Percentiles rank a stretch among this genome's conserved stretches.
These are phyloP conservation scores for Motacilla tschutschensis DNA, from an alignment of 2,113 vertebrate species.

Conservation along the genomic window DNA sequence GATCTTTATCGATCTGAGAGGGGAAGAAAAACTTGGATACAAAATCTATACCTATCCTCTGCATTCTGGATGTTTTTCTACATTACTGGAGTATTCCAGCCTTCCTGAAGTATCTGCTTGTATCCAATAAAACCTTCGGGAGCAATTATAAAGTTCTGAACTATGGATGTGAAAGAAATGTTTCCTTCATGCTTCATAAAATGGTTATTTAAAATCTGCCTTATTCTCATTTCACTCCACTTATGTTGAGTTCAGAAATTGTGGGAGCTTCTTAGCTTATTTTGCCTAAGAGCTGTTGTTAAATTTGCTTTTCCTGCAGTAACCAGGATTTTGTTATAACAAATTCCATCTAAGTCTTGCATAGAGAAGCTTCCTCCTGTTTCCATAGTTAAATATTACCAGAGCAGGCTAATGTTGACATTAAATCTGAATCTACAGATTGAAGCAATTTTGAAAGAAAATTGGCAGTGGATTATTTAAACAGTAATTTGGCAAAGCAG, in stretches of 20 bases:
- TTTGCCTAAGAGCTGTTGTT: background rate
- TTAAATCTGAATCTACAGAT: background rate
- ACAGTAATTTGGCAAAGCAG: background rate
- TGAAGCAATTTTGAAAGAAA: background rate
- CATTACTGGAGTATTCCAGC: background rate
- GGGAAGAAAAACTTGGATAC: background rate
- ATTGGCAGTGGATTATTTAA: background rate
- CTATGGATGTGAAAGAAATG: background rate
- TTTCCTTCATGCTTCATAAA: background rate
- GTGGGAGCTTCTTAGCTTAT: background rate
- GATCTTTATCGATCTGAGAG: background rate
- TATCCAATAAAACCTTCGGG: background rate
- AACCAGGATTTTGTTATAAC: background rate
- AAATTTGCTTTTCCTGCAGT: background rate
- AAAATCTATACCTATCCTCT: background rate
- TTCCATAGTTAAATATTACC: background rate
- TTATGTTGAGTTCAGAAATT: background rate
- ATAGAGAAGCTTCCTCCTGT: background rate
- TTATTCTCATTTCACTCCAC: background rate
- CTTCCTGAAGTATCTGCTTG: background rate
- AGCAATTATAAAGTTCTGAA: background rate
- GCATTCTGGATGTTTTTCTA: background rate
- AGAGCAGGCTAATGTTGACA: background rate
- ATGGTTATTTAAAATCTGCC: background rate
- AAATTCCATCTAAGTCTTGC: background rate